Conservation (phyloP, 2,888 invertebrate species). For the Selenia dentaria region DNA sequence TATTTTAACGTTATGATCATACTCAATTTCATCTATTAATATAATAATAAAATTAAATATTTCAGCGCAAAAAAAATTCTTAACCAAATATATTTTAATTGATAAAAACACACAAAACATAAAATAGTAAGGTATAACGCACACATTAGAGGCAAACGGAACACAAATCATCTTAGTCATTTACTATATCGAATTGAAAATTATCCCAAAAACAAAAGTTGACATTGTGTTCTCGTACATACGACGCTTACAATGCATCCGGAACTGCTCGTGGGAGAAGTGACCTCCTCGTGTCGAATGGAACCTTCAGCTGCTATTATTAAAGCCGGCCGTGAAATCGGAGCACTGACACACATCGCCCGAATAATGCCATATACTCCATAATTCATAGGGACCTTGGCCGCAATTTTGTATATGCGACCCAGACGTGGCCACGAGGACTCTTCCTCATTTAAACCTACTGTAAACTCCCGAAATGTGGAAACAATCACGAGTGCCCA, state of each 20-base stretch:
- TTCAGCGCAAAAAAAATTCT: too few relatives aligned
- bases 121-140: too few relatives aligned
- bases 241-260: constrained; percentile 51
- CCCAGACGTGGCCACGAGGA: constrained; percentile 34
- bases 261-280: constrained; percentile 64
- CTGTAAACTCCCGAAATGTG: constrained; percentile 10
- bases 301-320: constrained; percentile 78
- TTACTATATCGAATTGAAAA: too few relatives aligned
- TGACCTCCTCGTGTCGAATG: constrained; percentile 73
- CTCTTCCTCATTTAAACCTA: constrained; percentile 27
- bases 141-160: too few relatives aligned
- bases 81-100: too few relatives aligned
- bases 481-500: constrained; percentile 8
- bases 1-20: too few relatives aligned
- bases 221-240: constrained; percentile 31
- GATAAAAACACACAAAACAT: too few relatives aligned
- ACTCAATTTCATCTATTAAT: too few relatives aligned
- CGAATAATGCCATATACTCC: constrained; percentile 81
- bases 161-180: too few relatives aligned
- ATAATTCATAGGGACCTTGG: constrained; percentile 82
- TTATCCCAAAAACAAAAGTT: constrained; percentile 20
- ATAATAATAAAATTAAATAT: too few relatives aligned
- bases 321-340: constrained; percentile 77
- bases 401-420: constrained; percentile 58
- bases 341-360: constrained; percentile 77